Conservation (phyloP, 2,113 vertebrate genomes). For the Odontophorus gujanensis region DNA sequence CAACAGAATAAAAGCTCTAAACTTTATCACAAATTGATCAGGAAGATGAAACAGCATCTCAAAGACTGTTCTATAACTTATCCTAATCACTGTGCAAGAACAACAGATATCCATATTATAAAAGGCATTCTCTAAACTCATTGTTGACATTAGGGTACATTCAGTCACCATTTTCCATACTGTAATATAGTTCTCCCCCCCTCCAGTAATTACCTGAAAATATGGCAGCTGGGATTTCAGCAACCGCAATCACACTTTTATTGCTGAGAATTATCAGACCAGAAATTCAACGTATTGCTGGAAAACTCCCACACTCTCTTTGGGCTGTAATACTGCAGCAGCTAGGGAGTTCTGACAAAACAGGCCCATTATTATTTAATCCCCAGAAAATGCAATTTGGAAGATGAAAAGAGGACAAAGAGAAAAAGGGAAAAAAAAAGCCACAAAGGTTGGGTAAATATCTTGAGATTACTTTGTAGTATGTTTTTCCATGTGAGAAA, state of each 20-base stretch:
- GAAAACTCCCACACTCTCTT: constrained; percentile 18
- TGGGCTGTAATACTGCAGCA: constrained; percentile 29
- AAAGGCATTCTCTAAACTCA: background rate
- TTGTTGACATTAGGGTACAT: constrained; percentile 16
- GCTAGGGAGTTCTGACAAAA: constrained; percentile 43
- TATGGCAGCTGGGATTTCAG: constrained; percentile 47
- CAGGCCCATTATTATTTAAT: constrained; percentile 33
- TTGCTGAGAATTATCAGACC: constrained; percentile 35
- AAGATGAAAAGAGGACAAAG: constrained; percentile 47
- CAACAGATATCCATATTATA: background rate
- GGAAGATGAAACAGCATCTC: constrained; percentile 38
- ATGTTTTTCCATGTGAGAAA: background rate
- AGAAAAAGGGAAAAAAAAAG: background rate
- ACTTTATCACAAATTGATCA: constrained; percentile 43
- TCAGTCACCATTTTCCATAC: background rate
- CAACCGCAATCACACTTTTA: constrained; percentile 57
- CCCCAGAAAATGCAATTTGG: constrained; percentile 36
- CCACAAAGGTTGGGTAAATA: constrained; percentile 8
- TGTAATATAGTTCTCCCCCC: background rate
- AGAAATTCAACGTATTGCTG: constrained; percentile 43
- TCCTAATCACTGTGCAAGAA: background rate
- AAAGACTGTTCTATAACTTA: constrained; percentile 4
- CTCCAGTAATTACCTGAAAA: constrained; percentile 60
- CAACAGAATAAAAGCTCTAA: constrained; percentile 33
- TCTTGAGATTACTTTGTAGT: background rate